Evolutionary conservation across 2,888 invertebrate genomes (phyloP).

Genomic region (Yponomeuta plumbellus): DNA sequence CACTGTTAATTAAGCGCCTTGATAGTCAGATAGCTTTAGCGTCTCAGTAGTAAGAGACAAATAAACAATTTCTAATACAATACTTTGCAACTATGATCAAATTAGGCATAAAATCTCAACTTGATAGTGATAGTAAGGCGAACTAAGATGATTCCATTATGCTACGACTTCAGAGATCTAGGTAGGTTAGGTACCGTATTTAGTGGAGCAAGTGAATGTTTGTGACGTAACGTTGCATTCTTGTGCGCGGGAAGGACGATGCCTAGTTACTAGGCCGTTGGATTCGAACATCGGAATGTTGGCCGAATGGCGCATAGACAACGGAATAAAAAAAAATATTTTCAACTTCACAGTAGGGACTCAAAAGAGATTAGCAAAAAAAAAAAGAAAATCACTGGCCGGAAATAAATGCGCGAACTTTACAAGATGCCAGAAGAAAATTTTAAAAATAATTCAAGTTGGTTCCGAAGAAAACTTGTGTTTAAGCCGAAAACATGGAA

Average conservation of each 20-base stretch:
- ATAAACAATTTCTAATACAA: too few relatives aligned
- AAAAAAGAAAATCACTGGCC: neutral
- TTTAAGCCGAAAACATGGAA: too few relatives aligned
- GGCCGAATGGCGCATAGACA: neutral
- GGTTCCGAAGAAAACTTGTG: neutral
- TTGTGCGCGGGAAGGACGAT: slow-evolving; percentile 4
- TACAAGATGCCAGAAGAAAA: neutral
- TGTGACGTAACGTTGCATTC: slow-evolving; percentile 17
- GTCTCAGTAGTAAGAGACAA: too few relatives aligned
- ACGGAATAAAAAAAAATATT: too few relatives aligned
- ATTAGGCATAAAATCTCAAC: too few relatives aligned
- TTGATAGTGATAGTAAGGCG: too few relatives aligned
- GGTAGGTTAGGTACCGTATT: neutral
- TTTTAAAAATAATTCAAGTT: neutral
- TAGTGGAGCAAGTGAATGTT: slow-evolving; percentile 15
- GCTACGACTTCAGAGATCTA: too few relatives aligned
- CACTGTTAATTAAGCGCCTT: too few relatives aligned
- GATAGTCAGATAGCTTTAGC: too few relatives aligned
- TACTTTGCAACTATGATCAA: too few relatives aligned
- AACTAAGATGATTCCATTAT: too few relatives aligned
- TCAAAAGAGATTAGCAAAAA: neutral
- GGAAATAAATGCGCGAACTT: neutral
- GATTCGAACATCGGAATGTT: neutral
- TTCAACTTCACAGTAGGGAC: neutral
- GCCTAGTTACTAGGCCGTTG: slow-evolving; percentile 1